Evolutionary conservation across 1,140 invertebrate genomes (phyloP).

Genomic region (Macrobrachium nipponense): DNA sequence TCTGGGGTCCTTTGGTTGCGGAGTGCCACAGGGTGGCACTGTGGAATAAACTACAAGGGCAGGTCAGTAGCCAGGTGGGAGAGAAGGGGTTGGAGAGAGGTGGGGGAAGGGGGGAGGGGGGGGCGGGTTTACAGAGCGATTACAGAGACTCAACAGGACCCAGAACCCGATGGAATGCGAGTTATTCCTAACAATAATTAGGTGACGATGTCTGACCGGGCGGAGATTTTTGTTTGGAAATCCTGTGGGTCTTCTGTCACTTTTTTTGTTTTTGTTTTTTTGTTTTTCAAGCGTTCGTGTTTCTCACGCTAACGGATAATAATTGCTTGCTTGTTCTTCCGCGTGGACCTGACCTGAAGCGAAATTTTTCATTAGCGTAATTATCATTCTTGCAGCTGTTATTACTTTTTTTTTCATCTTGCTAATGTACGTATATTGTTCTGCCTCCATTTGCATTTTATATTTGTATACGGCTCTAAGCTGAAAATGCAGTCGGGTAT

Average conservation of each 20-base stretch:
- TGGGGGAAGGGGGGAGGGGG: neutral
- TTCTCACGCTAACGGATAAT: neutral
- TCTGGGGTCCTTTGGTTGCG: neutral
- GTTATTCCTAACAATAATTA: neutral
- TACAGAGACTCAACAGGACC: neutral
- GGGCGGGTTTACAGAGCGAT: neutral
- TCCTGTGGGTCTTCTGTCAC: neutral
- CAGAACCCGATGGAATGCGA: neutral
- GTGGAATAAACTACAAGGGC: neutral
- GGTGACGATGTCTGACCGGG: neutral
- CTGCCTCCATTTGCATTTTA: too few relatives aligned
- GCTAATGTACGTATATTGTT: too few relatives aligned
- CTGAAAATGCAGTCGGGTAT: too few relatives aligned
- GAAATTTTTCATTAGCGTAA: too few relatives aligned
- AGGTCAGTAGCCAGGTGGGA: neutral
- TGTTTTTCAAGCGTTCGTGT: too few relatives aligned
- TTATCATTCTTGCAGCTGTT: too few relatives aligned
- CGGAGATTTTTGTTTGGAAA: neutral
- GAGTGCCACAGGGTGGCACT: neutral
- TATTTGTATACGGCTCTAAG: too few relatives aligned
- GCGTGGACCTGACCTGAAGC: too few relatives aligned
- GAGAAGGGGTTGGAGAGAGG: neutral
- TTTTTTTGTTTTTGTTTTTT: too few relatives aligned
- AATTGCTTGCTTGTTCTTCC: too few relatives aligned
- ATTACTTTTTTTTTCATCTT: too few relatives aligned